Base-by-base conservation (phyloP, 2,797 vertebrate species). In the Xenopus petersii region DNA sequence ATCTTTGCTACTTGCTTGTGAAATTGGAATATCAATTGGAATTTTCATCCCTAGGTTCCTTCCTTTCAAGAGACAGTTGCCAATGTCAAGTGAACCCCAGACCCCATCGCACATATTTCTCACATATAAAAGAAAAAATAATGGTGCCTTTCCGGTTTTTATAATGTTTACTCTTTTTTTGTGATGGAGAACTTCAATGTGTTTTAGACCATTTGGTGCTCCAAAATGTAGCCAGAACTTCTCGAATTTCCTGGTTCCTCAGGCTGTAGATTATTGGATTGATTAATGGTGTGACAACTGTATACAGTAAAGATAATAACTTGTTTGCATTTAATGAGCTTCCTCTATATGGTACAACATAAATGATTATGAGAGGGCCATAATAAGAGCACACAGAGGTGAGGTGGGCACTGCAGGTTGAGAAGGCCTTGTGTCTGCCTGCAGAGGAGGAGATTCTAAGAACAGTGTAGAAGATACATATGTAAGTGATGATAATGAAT, bases 231-330 rank as follows among this genome's bases (percentile, higher is more conserved):
- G 36, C 36, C 49, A 51, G 12, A 46, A 36, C 62, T n/a, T 16
- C 62, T 17, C 15, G 46, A 10, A 64, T 64, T 9, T 64, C 62
- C 9, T 64, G 5, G 16, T 64, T 64, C 16, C 62, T 64, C 36
- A 64, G 33, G 16, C 62, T 64, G 36, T 64, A 64, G 46, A 64
- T 64, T 2, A 64, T 47, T 13, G 62, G 62, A 36, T 64, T 64
- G 8, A 64, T 3, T 8, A 64, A n/a, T n/a, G 62, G 62, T 2
- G 62, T 64, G 21, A 42, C 36, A 2, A 64, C 36, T 9, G 17
- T 64, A 15, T 64, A 64, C 36, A 64, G n/a, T 15, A 64, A 13
- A 47, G 62, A 64, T n/a, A 64, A 15, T 3, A 64, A 15, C 36
- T 64, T 64, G 58, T 26, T 60, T 64, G 17, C 4, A 64, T n/a